Percentiles rank a stretch among this genome's conserved stretches.
These are phyloP conservation scores for Sciaenops ocellatus DNA, from an alignment of 2,797 vertebrate species.

Conservation along the genomic window DNA sequence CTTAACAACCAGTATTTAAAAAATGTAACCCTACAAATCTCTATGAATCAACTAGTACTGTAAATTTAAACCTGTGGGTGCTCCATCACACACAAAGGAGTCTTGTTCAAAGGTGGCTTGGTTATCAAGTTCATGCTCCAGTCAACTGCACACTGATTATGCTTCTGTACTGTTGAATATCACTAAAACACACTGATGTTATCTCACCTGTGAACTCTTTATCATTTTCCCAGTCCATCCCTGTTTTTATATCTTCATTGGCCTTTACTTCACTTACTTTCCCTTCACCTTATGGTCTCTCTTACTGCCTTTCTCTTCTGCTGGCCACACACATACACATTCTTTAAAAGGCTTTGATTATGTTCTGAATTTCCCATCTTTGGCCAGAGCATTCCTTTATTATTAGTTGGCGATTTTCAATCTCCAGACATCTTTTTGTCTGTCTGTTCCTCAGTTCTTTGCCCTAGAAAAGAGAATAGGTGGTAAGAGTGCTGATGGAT, in stretches of 20 bases:
- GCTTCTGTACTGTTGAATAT: not conserved
- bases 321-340: not conserved
- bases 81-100: not conserved
- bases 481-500: not conserved
- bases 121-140: not conserved
- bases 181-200: not conserved
- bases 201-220: not conserved
- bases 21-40: too few species aligned
- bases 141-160: not conserved
- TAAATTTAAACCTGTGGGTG: not conserved
- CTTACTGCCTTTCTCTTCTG: not conserved
- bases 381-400: slow-evolving; percentile 81
- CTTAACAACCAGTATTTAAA: too few species aligned
- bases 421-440: slow-evolving; percentile 80
- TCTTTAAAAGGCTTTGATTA: slow-evolving; percentile 70
- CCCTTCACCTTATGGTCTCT: not conserved
- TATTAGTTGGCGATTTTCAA: slow-evolving; percentile 57
- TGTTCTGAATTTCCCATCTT: slow-evolving; percentile 77
- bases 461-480: slow-evolving; percentile 74
- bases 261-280: not conserved
- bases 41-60: too few species aligned
- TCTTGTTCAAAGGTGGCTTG: too few species aligned
- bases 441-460: slow-evolving; percentile 76
- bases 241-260: not conserved
- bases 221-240: not conserved